Evolutionary conservation across 2,113 vertebrate genomes (phyloP).

Genomic region (Elgaria multicarinata): DNA sequence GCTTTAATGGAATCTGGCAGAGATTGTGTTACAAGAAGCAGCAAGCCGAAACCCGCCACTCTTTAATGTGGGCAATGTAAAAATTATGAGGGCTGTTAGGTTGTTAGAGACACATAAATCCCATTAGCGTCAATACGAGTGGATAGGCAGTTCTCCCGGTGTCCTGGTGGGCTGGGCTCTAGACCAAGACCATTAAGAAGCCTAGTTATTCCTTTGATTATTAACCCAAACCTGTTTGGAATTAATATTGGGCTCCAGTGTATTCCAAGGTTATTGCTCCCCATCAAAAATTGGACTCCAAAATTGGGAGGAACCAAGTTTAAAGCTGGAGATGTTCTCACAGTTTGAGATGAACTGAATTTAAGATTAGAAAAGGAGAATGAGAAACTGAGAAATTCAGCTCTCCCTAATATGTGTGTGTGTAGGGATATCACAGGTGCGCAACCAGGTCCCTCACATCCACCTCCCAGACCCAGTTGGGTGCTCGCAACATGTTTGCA

Average conservation of each 20-base stretch:
- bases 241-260: not conserved
- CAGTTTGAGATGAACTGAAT: too few species aligned
- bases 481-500: too few species aligned
- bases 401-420: too few species aligned
- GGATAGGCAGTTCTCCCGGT: not conserved
- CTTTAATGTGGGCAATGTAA: not conserved
- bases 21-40: conserved; percentile 4
- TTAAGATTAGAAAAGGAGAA: too few species aligned
- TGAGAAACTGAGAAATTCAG: too few species aligned
- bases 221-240: accelerated
- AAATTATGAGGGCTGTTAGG: not conserved
- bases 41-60: conserved; percentile 19
- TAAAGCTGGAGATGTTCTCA: too few species aligned
- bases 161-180: not conserved
- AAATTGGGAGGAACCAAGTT: too few species aligned
- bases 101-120: not conserved
- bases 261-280: not conserved
- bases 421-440: too few species aligned
- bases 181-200: accelerated
- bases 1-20: conserved; percentile 4
- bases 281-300: too few species aligned
- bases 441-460: too few species aligned
- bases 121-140: not conserved
- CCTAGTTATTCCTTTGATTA: accelerated
- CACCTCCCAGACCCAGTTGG: too few species aligned